phyloP scores from a whole-genome alignment of 2,888 invertebrate genomes.

The Drosophila demipolita region DNA sequence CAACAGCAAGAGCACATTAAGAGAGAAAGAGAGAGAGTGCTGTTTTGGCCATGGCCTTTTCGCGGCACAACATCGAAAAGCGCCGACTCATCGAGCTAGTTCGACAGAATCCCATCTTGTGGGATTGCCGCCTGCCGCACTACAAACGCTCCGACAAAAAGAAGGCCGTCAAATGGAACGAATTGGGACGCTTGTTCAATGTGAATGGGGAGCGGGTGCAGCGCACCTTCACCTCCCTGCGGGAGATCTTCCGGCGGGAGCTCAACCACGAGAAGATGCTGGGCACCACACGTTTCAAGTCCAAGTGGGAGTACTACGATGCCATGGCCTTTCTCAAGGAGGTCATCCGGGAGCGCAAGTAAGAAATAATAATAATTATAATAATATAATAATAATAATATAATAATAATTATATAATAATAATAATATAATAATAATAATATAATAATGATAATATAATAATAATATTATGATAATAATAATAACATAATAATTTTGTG shows the following conservation, averaged over 20 bases:
- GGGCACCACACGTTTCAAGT: slow-evolving; percentile 80
- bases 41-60: slow-evolving; percentile 78
- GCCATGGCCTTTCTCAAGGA: slow-evolving; percentile 84
- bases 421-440: too few species aligned
- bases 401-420: background rate
- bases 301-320: slow-evolving; percentile 84
- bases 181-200: slow-evolving; percentile 82
- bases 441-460: background rate
- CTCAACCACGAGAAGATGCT: slow-evolving; percentile 83
- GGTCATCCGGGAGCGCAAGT: slow-evolving; percentile 84
- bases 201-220: slow-evolving; percentile 83
- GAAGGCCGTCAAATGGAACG: slow-evolving; percentile 84
- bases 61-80: slow-evolving; percentile 84
- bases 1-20: slow-evolving; percentile 42
- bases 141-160: slow-evolving; percentile 84
- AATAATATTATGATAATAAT: too few species aligned
- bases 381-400: too few species aligned
- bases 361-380: slow-evolving; percentile 37
- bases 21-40: slow-evolving; percentile 23
- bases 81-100: slow-evolving; percentile 84
- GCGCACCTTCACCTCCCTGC: slow-evolving; percentile 82
- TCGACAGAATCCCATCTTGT: slow-evolving; percentile 82
- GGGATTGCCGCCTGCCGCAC: slow-evolving; percentile 84
- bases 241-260: slow-evolving; percentile 83
- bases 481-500: too few species aligned